phyloP scores from a whole-genome alignment of 2,888 invertebrate genomes.

The Drosophila buzzatii region DNA sequence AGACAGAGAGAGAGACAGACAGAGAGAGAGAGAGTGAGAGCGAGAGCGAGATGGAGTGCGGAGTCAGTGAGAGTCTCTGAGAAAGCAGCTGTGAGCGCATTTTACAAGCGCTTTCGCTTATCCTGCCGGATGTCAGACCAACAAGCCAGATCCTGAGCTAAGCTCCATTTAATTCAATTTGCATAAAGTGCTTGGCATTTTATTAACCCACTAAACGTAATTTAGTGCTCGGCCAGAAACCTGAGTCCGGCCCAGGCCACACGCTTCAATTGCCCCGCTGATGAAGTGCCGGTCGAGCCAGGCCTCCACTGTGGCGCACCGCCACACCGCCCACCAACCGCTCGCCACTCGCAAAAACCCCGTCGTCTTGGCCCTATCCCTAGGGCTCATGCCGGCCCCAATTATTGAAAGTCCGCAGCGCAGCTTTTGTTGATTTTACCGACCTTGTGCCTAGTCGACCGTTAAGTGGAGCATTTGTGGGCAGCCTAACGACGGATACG shows the following conservation, averaged over 20 bases:
- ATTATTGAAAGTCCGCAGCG: conserved; percentile 68
- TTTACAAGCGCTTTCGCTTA: conserved; percentile 49
- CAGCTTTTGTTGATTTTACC: conserved; percentile 71
- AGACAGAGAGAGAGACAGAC: too few species aligned
- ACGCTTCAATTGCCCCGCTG: conserved; percentile 73
- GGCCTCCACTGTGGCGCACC: conserved; percentile 6
- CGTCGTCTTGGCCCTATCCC: conserved; percentile 44
- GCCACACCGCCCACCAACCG: too few species aligned
- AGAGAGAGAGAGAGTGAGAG: background rate
- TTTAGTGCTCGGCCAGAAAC: conserved; percentile 63
- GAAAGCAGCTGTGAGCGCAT: conserved; percentile 34
- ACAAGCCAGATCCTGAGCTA: conserved; percentile 53
- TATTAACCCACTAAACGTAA: conserved; percentile 79
- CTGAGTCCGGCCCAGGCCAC: conserved; percentile 44
- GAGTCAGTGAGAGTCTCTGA: background rate
- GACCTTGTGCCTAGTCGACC: conserved; percentile 76
- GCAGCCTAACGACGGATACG: conserved; percentile 50
- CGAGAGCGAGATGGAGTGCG: background rate
- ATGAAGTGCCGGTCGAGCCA: conserved; percentile 59
- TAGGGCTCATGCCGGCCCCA: conserved; percentile 61
- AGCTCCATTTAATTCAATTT: conserved; percentile 74
- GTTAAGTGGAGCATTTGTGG: conserved; percentile 73
- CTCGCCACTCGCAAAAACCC: background rate
- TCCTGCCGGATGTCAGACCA: conserved; percentile 53
- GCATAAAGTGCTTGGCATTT: conserved; percentile 76